Evolutionary conservation across 1,140 invertebrate genomes (phyloP), one percentile per base, ranked within the genome.

Genomic region (Muscidifurax raptorellus): DNA sequence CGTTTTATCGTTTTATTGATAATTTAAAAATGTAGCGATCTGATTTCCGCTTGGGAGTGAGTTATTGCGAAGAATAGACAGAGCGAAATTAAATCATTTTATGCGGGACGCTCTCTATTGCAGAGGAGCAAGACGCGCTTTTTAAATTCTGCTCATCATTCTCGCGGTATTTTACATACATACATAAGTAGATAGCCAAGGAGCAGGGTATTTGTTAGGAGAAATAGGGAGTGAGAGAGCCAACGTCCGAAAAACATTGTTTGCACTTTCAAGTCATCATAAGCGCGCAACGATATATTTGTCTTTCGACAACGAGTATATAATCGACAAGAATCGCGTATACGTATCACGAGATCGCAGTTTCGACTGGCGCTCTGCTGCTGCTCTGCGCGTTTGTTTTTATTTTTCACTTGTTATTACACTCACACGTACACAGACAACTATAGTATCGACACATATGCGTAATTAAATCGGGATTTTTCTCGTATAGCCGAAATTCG

Each of bases 191-290:
- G 1, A 27, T 27, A 52, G 44, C 47, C 32, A n/a, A 59, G 52
- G 52, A 59, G n/a, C 18, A 22, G 52, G 52, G 18, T n/a, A n/a
- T 59, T n/a, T n/a, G n/a, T 18, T n/a, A 12, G 44, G 40, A 32
- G 59, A 83, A 74, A 67, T n/a, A n/a, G n/a, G 66, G 69, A 83
- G 36, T 28, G 66, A 30, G 80, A 87, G 27, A 87, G 52, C 87
- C 89, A 92, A 92, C 85, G 90, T 91, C 92, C 91, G 91, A 92
- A 92, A 92, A 92, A 92, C 91, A 92, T 74, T 40, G 7, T n/a
- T 5, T 18, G 28, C 59, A 64, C 12, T 66, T 79, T 9, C 25
- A 59, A 59, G 6, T 6, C 4, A n/a, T 59, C 6, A 1, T 59
- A 10, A 15, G 52, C 52, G 52, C 22, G 52, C 6, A 5, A 47